Base-by-base conservation (phyloP, 2,888 invertebrate genomes). In the Drosophila greeni region DNA sequence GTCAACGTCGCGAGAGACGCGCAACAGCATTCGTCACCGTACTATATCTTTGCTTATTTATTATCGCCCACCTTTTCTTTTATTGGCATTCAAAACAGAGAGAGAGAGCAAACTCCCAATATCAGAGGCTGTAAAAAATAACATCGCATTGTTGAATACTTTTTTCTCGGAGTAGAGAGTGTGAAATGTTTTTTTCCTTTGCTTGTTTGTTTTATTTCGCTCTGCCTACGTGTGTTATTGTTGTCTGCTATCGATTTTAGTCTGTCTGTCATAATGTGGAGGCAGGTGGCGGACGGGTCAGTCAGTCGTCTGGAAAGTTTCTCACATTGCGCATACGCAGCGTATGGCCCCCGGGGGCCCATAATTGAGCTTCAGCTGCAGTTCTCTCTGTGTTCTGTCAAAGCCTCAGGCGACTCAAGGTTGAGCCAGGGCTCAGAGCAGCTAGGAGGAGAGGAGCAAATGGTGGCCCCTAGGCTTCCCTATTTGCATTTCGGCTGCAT, bases 1-100 rank as follows among this genome's bases (percentile, higher is more conserved):
- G 80, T 81, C 85, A 81, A 81, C 85, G 75, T 74, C 79, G 83
- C 80, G 85, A 74, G 78, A 72, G 69, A 62, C 77, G 81, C 77
- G 76, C 75, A 59, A 52, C 36, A 59, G 54, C 40, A 58, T 49
- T 49, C 66, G 43, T 18, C 54, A 66, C 23, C 48, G 48, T 55
- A 53, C 45, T 36, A 33, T n/a, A 70, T 33, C 20, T 72, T 12
- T 9, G 20, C 20, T 66, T 74, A 58, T 59, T 59, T 71, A 62
- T 29, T 26, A 18, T 18, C 29, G 16, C 16, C 43, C 75, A 60
- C 48, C 60, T 66, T 57, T 62, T 64, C 53, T 53, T 65, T 62
- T 67, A 64, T 67, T 62, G 52, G 53, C 65, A 66, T 65, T 64
- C 59, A 61, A 59, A 42, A 62, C 71, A 47, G 52, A 62, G 37